Conservation (phyloP, 2,888 invertebrate genomes). For the Heliconius cydno region DNA sequence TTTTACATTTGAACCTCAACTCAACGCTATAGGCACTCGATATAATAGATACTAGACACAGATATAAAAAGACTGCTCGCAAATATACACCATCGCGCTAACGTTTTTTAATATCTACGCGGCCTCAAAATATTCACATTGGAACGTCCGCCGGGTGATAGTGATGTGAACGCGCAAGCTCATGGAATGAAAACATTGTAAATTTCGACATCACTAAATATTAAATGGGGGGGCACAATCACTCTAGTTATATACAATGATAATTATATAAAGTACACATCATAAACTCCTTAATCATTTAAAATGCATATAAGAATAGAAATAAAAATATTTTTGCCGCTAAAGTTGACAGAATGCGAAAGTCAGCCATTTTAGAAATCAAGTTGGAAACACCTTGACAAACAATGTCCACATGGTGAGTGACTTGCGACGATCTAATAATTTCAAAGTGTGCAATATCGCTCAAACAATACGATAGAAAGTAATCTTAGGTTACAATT, state of each 20-base stretch:
- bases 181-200: conserved; percentile 72
- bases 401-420: conserved; percentile 50
- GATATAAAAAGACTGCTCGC: conserved; percentile 77
- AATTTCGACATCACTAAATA: conserved; percentile 69
- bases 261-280: conserved; percentile 62
- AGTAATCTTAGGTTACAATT: conserved; percentile 51
- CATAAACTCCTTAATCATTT: conserved; percentile 62
- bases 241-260: conserved; percentile 79
- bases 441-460: conserved; percentile 53
- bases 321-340: conserved; percentile 35
- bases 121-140: conserved; percentile 79
- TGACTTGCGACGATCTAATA: conserved; percentile 37
- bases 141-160: conserved; percentile 59
- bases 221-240: conserved; percentile 67
- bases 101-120: conserved; percentile 73
- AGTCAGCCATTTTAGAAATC: conserved; percentile 43
- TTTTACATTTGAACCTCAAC: conserved; percentile 81
- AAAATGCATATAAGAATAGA: conserved; percentile 37
- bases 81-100: conserved; percentile 76
- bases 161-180: conserved; percentile 69
- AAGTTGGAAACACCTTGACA: conserved; percentile 44
- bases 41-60: conserved; percentile 81
- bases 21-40: conserved; percentile 84
- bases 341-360: conserved; percentile 41
- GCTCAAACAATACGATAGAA: conserved; percentile 62